Percentiles rank a stretch among this genome's conserved stretches.
Conservation (phyloP, 1,140 invertebrate genomes). For the Achroia grisella region DNA sequence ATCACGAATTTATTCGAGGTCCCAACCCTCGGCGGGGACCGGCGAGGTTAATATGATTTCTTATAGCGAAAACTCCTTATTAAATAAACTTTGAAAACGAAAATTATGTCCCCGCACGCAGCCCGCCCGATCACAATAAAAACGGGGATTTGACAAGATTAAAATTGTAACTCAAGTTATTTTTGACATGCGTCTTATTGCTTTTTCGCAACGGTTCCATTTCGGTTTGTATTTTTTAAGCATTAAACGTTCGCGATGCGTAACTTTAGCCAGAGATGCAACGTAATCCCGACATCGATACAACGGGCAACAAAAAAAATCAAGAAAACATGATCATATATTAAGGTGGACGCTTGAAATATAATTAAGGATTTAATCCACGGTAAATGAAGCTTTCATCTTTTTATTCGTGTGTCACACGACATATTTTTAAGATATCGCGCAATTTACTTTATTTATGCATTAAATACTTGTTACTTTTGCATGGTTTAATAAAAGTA, state of each 20-base stretch:
- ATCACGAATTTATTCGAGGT: slow-evolving; percentile 56
- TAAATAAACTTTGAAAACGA: slow-evolving; percentile 65
- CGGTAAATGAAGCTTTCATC: too few species aligned
- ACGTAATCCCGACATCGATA: slow-evolving; percentile 26
- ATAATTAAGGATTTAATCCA: too few species aligned
- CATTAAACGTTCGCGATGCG: slow-evolving; percentile 13
- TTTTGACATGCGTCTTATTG: slow-evolving; percentile 66
- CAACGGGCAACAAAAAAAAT: slow-evolving; percentile 22
- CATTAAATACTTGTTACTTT: too few species aligned
- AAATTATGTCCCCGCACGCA: slow-evolving; percentile 52
- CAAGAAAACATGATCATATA: slow-evolving; percentile 6
- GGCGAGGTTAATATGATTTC: slow-evolving; percentile 51
- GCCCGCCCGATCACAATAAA: slow-evolving; percentile 55
- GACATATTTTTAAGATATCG: too few species aligned
- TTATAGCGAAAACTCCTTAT: slow-evolving; percentile 52
- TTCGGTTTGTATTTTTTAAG: slow-evolving; percentile 27
- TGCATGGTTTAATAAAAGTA: too few species aligned
- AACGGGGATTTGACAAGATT: slow-evolving; percentile 70
- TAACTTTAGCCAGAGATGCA: slow-evolving; percentile 17
- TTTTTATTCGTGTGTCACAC: too few species aligned
- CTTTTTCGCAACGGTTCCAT: slow-evolving; percentile 52
- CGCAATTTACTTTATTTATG: too few species aligned
- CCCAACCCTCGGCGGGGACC: slow-evolving; percentile 12
- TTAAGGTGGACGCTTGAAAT: too few species aligned
- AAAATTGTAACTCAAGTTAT: slow-evolving; percentile 69